Evolutionary conservation across 2,888 invertebrate species (phyloP).

Genomic region (Arctia plantaginis): DNA sequence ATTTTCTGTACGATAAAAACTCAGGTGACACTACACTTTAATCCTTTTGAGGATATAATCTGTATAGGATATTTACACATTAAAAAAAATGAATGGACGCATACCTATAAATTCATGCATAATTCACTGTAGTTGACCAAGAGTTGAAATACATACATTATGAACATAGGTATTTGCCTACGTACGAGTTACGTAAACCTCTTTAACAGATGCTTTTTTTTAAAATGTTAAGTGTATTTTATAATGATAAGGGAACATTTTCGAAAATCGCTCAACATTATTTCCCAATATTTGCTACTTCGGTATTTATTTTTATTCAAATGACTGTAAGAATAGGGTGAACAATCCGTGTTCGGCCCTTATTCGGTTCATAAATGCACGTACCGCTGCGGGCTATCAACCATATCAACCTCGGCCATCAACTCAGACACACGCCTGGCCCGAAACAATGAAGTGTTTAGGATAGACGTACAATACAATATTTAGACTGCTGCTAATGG

Average conservation of each 20-base stretch:
- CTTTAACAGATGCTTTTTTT: not conserved
- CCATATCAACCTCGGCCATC: constrained; percentile 67
- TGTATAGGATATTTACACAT: too few species aligned
- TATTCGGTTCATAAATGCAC: constrained; percentile 27
- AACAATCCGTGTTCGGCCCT: constrained; percentile 25
- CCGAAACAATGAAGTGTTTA: constrained; percentile 75
- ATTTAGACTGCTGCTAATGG: constrained; percentile 74
- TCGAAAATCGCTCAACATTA: too few species aligned
- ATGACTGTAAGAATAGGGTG: constrained; percentile 34
- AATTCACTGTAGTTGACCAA: too few species aligned
- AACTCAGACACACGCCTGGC: constrained; percentile 64
- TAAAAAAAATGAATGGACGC: too few species aligned
- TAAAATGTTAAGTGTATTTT: not conserved
- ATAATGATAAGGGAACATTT: not conserved
- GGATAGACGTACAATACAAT: constrained; percentile 70
- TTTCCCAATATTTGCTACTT: not conserved
- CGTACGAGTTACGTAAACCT: not conserved
- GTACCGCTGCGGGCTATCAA: constrained; percentile 51
- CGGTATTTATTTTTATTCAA: constrained; percentile 18
- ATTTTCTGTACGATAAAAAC: too few species aligned
- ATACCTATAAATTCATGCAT: too few species aligned
- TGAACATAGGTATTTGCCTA: not conserved
- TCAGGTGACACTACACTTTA: too few species aligned
- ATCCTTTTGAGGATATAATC: too few species aligned
- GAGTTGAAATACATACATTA: not conserved